phyloP scores from a whole-genome alignment of 1,140 invertebrate species.

The Neuroterus valhalla region DNA sequence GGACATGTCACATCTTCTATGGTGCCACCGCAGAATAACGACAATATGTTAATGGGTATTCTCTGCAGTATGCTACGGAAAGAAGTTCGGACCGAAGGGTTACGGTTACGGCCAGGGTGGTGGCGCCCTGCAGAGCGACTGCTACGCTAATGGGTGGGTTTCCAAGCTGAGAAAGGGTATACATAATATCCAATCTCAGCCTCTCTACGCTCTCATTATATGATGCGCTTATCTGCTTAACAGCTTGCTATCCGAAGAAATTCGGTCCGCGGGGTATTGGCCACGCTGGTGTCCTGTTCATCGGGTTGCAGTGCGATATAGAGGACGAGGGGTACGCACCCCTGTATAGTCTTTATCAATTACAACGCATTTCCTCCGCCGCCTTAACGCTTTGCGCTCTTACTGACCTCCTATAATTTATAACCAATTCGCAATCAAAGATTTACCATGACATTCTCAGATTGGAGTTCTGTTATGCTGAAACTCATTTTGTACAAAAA shows the following conservation, averaged over 20 bases:
- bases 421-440: not conserved
- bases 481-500: too few relatives aligned
- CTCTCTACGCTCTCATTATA: constrained; percentile 67
- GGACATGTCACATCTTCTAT: constrained; percentile 43
- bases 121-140: constrained; percentile 91
- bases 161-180: constrained; percentile 59
- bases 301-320: constrained; percentile 77
- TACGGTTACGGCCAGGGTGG: constrained; percentile 95
- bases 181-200: constrained; percentile 64
- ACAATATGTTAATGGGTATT: constrained; percentile 66
- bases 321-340: constrained; percentile 74
- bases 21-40: constrained; percentile 32
- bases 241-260: constrained; percentile 83
- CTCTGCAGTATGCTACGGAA: constrained; percentile 91
- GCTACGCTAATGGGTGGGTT: constrained; percentile 84
- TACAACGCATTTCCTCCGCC: constrained; percentile 26
- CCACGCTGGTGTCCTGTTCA: constrained; percentile 82
- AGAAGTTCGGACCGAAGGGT: constrained; percentile 95
- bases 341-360: constrained; percentile 40
- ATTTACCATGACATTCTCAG: too few relatives aligned
- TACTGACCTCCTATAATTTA: not conserved
- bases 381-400: constrained; percentile 60
- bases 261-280: constrained; percentile 90
- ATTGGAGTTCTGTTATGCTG: not conserved
- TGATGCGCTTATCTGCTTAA: constrained; percentile 75